These are phyloP conservation scores for Pollachius pollachius DNA, from an alignment of 2,113 vertebrate species.

Conservation along the genomic window DNA sequence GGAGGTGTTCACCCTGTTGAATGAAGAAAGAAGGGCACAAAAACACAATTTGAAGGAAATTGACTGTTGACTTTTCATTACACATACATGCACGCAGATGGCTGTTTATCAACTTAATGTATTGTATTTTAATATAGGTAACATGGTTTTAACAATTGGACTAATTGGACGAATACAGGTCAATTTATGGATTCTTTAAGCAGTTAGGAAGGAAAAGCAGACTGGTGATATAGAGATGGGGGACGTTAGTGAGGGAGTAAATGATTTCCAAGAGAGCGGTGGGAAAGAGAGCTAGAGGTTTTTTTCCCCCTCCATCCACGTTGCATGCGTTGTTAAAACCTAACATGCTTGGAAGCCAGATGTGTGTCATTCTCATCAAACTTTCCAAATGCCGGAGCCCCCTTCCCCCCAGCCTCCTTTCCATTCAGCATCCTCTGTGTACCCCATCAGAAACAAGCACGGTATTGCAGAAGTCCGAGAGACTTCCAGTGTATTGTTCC, in stretches of 20 bases:
- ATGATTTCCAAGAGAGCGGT: constrained; percentile 19
- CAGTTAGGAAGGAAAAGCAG: not conserved
- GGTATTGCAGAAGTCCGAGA: not conserved
- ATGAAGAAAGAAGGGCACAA: too few species aligned
- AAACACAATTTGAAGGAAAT: too few species aligned
- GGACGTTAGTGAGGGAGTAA: constrained; percentile 16
- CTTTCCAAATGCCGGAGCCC: constrained; percentile 67
- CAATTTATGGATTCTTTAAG: too few species aligned
- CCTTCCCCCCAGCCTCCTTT: constrained; percentile 52
- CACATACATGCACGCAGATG: too few species aligned
- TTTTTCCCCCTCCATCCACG: constrained; percentile 49
- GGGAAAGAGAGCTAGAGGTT: constrained; percentile 32
- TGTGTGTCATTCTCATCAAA: constrained; percentile 65
- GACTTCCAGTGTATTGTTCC: not conserved
- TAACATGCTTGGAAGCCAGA: constrained; percentile 51
- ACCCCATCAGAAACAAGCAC: not conserved
- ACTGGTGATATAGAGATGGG: constrained; percentile 20
- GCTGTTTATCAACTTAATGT: too few species aligned
- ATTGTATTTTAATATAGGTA: too few species aligned
- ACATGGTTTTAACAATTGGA: too few species aligned
- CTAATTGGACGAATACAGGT: too few species aligned
- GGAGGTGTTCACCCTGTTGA: too few species aligned
- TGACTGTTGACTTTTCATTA: too few species aligned
- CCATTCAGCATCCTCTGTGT: constrained; percentile 37
- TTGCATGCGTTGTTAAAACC: constrained; percentile 51